These are phyloP conservation scores for Neoaliturus tenellus DNA, from an alignment of 2,888 invertebrate genomes.

Conservation along the genomic window DNA sequence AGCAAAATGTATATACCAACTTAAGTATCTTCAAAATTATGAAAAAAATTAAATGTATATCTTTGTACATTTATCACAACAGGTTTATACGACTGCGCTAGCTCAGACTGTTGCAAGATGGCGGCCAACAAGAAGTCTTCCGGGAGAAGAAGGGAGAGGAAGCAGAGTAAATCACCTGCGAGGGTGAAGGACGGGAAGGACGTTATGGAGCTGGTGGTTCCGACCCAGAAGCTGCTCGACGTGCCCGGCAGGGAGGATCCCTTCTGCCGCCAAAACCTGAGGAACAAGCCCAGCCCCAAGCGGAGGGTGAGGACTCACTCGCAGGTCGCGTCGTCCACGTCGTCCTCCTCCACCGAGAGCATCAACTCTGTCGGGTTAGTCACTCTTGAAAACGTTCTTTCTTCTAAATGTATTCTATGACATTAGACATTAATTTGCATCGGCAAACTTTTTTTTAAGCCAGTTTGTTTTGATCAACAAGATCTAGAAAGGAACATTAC, in stretches of 20 bases:
- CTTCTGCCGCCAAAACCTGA: conserved; percentile 66
- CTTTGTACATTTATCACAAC: too few species aligned
- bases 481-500: too few species aligned
- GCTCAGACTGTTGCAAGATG: conserved; percentile 81
- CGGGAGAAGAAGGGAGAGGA: conserved; percentile 79
- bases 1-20: too few species aligned
- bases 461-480: too few species aligned
- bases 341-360: conserved; percentile 79
- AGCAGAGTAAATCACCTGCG: conserved; percentile 76
- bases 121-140: conserved; percentile 71
- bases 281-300: conserved; percentile 77
- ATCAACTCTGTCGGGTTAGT: conserved; percentile 74
- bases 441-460: too few species aligned
- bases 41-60: too few species aligned
- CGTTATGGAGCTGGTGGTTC: background rate
- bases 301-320: conserved; percentile 75
- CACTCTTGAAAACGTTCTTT: too few species aligned
- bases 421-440: too few species aligned
- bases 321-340: conserved; percentile 73
- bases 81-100: conserved; percentile 82
- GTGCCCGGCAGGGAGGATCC: conserved; percentile 74
- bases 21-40: too few species aligned
- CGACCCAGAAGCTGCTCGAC: conserved; percentile 75
- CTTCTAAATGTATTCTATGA: too few species aligned
- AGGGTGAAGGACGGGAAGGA: conserved; percentile 69